Conservation (phyloP, 2,888 invertebrate genomes). For the Hyposoter dolosus region DNA sequence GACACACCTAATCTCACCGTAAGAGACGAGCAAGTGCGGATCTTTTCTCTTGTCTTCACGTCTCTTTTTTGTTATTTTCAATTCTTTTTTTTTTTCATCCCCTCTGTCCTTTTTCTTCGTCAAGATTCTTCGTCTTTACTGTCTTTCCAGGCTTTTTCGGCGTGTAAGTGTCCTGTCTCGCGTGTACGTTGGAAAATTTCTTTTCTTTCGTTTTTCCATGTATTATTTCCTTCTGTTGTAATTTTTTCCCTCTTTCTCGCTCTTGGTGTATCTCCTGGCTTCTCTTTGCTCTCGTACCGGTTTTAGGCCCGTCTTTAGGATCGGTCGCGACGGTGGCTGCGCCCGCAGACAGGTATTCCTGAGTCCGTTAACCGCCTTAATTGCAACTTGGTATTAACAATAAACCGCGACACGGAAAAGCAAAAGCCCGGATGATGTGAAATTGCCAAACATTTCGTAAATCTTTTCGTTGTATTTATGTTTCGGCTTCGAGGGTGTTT, state of each 20-base stretch:
- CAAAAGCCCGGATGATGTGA: slow-evolving; percentile 47
- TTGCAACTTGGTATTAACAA: slow-evolving; percentile 71
- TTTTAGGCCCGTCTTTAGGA: slow-evolving; percentile 74
- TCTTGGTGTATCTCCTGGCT: slow-evolving; percentile 7
- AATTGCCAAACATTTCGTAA: background rate
- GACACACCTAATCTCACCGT: slow-evolving; percentile 36
- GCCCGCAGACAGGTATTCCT: slow-evolving; percentile 78
- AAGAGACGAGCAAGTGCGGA: slow-evolving; percentile 35
- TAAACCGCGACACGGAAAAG: slow-evolving; percentile 7
- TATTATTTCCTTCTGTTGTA: background rate
- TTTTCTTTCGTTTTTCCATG: slow-evolving; percentile 2
- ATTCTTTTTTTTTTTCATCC: slow-evolving; percentile 18
- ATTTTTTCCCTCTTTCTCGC: slow-evolving; percentile 6
- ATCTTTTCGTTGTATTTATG: background rate
- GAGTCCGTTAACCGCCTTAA: slow-evolving; percentile 80
- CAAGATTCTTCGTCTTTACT: slow-evolving; percentile 17
- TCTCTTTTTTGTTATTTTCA: slow-evolving; percentile 21
- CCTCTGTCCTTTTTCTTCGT: background rate
- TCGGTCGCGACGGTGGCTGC: slow-evolving; percentile 63
- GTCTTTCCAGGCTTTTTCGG: slow-evolving; percentile 49
- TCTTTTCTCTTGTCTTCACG: slow-evolving; percentile 37
- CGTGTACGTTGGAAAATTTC: slow-evolving; percentile 29
- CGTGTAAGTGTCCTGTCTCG: slow-evolving; percentile 45
- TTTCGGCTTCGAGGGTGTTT: background rate
- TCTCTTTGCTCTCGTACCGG: slow-evolving; percentile 76